Percentiles rank a stretch among this genome's conserved stretches.
phyloP scores from a whole-genome alignment of 2,113 vertebrate species.

The Columba livia region DNA sequence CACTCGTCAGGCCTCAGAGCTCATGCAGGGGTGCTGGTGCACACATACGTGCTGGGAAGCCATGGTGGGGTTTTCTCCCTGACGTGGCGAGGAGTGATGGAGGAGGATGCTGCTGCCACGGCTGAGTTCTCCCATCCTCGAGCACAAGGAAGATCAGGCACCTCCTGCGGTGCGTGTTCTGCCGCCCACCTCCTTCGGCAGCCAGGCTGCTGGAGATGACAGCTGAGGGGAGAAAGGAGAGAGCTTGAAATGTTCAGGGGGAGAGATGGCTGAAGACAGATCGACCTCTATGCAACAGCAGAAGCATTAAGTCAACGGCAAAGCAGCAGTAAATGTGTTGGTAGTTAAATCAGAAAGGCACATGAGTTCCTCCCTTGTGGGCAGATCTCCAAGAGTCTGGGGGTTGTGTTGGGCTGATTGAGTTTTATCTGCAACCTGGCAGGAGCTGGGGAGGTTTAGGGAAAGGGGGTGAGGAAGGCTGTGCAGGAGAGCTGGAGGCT shows the following conservation, averaged over 20 bases:
- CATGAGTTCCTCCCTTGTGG: fast-evolving
- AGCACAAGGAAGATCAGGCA: constrained; percentile 32
- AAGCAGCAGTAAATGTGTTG: neutral
- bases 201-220: constrained; percentile 28
- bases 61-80: fast-evolving
- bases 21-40: fast-evolving
- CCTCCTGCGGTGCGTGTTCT: neutral
- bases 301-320: neutral
- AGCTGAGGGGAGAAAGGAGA: constrained; percentile 14
- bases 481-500: neutral
- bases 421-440: neutral
- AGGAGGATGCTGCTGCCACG: neutral
- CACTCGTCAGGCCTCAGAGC: neutral
- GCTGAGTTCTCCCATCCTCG: neutral
- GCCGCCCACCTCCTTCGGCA: constrained; percentile 58
- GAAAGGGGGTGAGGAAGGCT: neutral
- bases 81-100: neutral
- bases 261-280: constrained; percentile 10
- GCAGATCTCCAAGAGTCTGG: neutral
- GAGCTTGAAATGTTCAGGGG: neutral
- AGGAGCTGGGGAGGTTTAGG: neutral
- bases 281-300: neutral
- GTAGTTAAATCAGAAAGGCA: neutral
- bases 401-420: neutral
- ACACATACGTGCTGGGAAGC: fast-evolving